A percentile compares a stretch with the other conserved stretches of the same genome.
Conservation (phyloP, 2,888 invertebrate genomes). For the Epinotia bilunana region DNA sequence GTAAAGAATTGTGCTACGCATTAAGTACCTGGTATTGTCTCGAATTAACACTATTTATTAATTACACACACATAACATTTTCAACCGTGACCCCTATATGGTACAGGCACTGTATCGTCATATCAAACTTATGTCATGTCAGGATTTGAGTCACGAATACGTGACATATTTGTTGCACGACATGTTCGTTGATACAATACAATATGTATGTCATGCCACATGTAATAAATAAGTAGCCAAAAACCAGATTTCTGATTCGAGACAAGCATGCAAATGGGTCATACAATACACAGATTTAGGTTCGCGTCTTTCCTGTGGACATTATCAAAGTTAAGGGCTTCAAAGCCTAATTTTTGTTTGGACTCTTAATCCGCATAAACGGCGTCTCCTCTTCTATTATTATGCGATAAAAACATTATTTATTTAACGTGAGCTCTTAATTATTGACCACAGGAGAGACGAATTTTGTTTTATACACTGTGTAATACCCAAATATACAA, state of each 20-base stretch:
- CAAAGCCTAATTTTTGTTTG: too few species aligned
- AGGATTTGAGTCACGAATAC: not conserved
- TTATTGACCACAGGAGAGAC: too few species aligned
- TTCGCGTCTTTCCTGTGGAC: too few species aligned
- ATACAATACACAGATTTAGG: too few species aligned
- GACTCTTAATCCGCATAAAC: too few species aligned
- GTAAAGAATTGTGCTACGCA: slow-evolving; percentile 52
- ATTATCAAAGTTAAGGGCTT: too few species aligned
- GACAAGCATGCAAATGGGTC: slow-evolving; percentile 27
- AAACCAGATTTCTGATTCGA: slow-evolving; percentile 39
- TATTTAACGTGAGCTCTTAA: too few species aligned
- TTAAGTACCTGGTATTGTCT: slow-evolving; percentile 55
- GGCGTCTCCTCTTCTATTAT: too few species aligned
- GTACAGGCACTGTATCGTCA: not conserved
- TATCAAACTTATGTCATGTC: not conserved
- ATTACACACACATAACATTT: slow-evolving; percentile 1
- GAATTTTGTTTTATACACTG: too few species aligned
- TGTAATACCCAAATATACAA: too few species aligned
- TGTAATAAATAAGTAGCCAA: slow-evolving; percentile 20
- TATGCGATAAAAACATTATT: too few species aligned
- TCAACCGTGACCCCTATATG: not conserved
- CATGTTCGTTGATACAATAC: not conserved
- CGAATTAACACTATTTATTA: slow-evolving; percentile 21
- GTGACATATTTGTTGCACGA: not conserved
- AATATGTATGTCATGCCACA: not conserved